Base-by-base conservation (phyloP, 2,797 vertebrate species). In the Atherinosoma microstoma region DNA sequence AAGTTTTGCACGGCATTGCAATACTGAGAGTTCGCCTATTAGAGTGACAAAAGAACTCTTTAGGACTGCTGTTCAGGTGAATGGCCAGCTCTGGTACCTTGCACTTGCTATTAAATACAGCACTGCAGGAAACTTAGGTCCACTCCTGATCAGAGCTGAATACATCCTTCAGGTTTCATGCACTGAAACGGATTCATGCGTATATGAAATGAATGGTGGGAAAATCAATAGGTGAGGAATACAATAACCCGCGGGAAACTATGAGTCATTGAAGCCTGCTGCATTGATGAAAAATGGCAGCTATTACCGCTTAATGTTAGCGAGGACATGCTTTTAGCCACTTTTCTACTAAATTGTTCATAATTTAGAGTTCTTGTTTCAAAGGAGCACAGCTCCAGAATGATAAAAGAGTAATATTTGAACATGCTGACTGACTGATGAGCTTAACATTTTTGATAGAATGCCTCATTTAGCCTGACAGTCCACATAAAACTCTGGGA, bases 281-380 rank as follows among this genome's bases (percentile, higher is more conserved):
- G 6, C 27, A 4, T 0, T 54, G 29, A 27, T 51, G 61, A 42
- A 1, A 38, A 59, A 64, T 51, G n/a, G 51, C 40, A 45, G 32
- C 42, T 47, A 63, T 66, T 40, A 64, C n/a, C 3, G 58, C 29
- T 53, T 29, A 15, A 45, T 64, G 27, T 30, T 16, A 36, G 42
- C 6, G 16, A 32, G 8, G n/a, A 66, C 30, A 59, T 35, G 6
- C 40, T 27, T 61, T 45, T 29, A 11, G 8, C 27, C 35, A 40
- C n/a, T 58, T 47, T 27, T 9, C 63, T 24, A 15, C 30, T 54
- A 24, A 64, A 71, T 16, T 8, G 0, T 18, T 60, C 8, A 15
- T 56, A 34, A 71, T 63, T 58, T 30, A 11, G 27, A 58, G 22
- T 0, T 45, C 73, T 61, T 36, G 36, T 9, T n/a, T 27, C 35